Evolutionary conservation across 1,140 invertebrate species (phyloP).

Genomic region (Archegozetes longisetosus): DNA sequence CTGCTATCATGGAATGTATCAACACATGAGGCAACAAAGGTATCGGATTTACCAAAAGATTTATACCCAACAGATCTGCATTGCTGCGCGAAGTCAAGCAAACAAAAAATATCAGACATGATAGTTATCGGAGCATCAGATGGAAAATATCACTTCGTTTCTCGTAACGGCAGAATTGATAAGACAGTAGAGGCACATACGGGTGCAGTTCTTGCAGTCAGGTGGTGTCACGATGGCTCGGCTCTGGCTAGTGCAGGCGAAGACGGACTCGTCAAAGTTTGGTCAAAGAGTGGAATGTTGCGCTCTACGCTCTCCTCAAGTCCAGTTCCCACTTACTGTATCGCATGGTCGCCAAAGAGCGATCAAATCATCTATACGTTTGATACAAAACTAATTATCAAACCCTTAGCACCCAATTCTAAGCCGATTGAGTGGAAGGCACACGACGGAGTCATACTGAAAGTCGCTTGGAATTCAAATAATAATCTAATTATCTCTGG

Average conservation of each 20-base stretch:
- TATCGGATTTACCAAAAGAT: slow-evolving; percentile 60
- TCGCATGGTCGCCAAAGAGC: slow-evolving; percentile 73
- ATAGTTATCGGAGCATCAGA: slow-evolving; percentile 68
- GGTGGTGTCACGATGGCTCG: slow-evolving; percentile 83
- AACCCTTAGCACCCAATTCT: slow-evolving; percentile 70
- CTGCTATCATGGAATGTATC: slow-evolving; percentile 73
- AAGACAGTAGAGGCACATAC: slow-evolving; percentile 81
- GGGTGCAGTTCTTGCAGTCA: slow-evolving; percentile 54
- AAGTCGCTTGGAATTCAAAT: slow-evolving; percentile 70
- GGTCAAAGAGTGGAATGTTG: slow-evolving; percentile 88
- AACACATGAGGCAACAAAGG: slow-evolving; percentile 51
- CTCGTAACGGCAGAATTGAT: slow-evolving; percentile 73
- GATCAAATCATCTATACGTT: slow-evolving; percentile 66
- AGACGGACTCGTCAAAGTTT: slow-evolving; percentile 88
- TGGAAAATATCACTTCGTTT: slow-evolving; percentile 69
- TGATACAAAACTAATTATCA: slow-evolving; percentile 65
- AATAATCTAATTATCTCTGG: slow-evolving; percentile 79
- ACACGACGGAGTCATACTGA: slow-evolving; percentile 79
- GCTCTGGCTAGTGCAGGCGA: slow-evolving; percentile 62
- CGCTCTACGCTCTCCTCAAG: slow-evolving; percentile 72
- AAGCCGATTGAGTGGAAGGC: slow-evolving; percentile 86
- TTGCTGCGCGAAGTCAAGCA: slow-evolving; percentile 41
- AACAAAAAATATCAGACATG: slow-evolving; percentile 52
- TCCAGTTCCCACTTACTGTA: slow-evolving; percentile 50
- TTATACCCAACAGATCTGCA: slow-evolving; percentile 77